A percentile compares a stretch with the other conserved stretches of the same genome.
Evolutionary conservation across 1,140 invertebrate genomes (phyloP).

Genomic region (Euglossa dilemma): DNA sequence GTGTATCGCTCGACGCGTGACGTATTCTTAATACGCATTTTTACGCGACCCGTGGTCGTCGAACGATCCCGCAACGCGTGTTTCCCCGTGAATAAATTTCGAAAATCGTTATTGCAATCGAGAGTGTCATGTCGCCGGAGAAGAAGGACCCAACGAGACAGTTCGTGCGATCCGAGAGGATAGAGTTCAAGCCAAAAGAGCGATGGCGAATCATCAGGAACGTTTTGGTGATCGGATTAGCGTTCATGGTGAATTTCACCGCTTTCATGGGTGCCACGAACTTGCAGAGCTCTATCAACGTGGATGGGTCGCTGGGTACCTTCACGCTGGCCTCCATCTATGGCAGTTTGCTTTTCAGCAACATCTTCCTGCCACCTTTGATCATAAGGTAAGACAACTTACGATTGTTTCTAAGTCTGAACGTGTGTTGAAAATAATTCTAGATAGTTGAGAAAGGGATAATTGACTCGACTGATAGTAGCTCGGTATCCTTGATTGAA

Average conservation of each 20-base stretch:
- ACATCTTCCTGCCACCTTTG: slow-evolving; percentile 90
- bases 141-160: slow-evolving; percentile 38
- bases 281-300: slow-evolving; percentile 89
- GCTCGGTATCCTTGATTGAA: no score
- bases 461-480: no score
- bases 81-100: no score
- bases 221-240: slow-evolving; percentile 88
- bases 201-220: slow-evolving; percentile 88
- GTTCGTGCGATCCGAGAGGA: slow-evolving; percentile 63
- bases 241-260: slow-evolving; percentile 92
- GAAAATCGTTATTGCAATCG: not conserved
- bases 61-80: not conserved
- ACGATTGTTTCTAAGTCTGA: no score
- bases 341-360: slow-evolving; percentile 90
- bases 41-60: not conserved
- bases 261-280: slow-evolving; percentile 92
- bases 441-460: no score
- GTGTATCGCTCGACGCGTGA: not conserved
- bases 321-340: slow-evolving; percentile 90
- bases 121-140: slow-evolving; percentile 27
- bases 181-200: slow-evolving; percentile 81
- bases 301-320: slow-evolving; percentile 86
- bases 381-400: slow-evolving; percentile 85
- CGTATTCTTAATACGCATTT: not conserved
- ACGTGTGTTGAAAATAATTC: no score